A percentile compares a stretch with the other conserved stretches of the same genome.
Evolutionary conservation across 2,888 invertebrate species (phyloP).

Genomic region (Sepiola atlantica): DNA sequence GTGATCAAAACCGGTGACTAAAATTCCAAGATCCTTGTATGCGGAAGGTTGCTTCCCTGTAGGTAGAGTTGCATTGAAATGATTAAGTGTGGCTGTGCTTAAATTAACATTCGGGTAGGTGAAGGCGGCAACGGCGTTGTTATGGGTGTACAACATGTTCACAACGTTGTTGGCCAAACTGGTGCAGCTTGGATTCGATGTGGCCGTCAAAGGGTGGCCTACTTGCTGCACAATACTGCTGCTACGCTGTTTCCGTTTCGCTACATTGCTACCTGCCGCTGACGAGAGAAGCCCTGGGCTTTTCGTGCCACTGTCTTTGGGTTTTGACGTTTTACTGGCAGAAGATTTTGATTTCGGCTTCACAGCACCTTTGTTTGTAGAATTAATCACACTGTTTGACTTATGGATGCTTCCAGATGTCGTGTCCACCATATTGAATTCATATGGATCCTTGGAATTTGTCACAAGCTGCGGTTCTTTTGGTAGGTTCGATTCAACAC

Average conservation of each 20-base stretch:
- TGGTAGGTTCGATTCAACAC: slow-evolving; percentile 71
- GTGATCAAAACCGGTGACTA: slow-evolving; percentile 64
- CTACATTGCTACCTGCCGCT: slow-evolving; percentile 48
- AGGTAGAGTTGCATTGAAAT: slow-evolving; percentile 60
- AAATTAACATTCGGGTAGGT: slow-evolving; percentile 63
- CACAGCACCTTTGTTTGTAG: slow-evolving; percentile 55
- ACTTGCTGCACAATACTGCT: slow-evolving; percentile 54
- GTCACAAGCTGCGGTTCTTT: slow-evolving; percentile 64
- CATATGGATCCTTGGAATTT: slow-evolving; percentile 71
- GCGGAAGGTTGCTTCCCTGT: slow-evolving; percentile 53
- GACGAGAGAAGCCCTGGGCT: slow-evolving; percentile 50
- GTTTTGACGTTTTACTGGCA: slow-evolving; percentile 56
- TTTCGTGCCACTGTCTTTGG: slow-evolving; percentile 56
- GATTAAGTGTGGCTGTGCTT: slow-evolving; percentile 58
- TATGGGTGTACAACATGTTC: slow-evolving; percentile 52
- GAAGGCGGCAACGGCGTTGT: slow-evolving; percentile 59
- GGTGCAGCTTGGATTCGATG: slow-evolving; percentile 55
- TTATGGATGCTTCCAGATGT: slow-evolving; percentile 50
- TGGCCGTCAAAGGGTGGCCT: slow-evolving; percentile 51
- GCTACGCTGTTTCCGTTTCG: slow-evolving; percentile 64
- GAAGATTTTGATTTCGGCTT: slow-evolving; percentile 62
- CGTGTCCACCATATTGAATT: slow-evolving; percentile 65
- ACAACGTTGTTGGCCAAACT: slow-evolving; percentile 51
- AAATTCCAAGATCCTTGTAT: slow-evolving; percentile 62
- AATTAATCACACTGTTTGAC: slow-evolving; percentile 53